Base-by-base conservation (phyloP, 64 coral and sea anemone genomes). In the Porites lutea region DNA sequence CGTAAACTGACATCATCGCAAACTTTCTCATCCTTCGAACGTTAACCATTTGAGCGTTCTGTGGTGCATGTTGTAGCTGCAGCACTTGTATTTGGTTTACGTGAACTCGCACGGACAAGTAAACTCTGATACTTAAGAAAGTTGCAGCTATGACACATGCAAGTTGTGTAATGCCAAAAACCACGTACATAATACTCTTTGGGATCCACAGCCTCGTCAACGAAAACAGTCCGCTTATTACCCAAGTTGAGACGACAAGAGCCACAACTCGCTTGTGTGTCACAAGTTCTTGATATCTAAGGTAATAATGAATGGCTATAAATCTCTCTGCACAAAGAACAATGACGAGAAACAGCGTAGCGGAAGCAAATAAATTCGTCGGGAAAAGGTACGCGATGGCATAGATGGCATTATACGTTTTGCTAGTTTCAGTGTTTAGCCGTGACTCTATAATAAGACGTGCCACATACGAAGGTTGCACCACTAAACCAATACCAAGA, bases 321-420 rank as follows among this genome's bases (percentile, higher is more conserved):
- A 78, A 78, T 55, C 75, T 78, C 50, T 78, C 75, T 9, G 48
- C 75, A 57, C 49, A 55, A 0, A 78, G 75, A 55, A n/a, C 75
- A 14, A 50, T 23, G 50, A 78, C 3, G 11, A 19, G 8, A 13
- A 78, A 78, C 8, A 78, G 23, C 52, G 75, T 55, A 55, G 75
- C 50, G 3, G n/a, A 21, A 22, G 50, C 21, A 51, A 78, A 78
- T 16, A 55, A 78, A n/a, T 20, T 78, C 19, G 11, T 23, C 1
- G 18, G 9, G 3, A 78, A 8, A n/a, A 51, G 19, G 57, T 16
- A 78, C 9, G 50, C 75, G n/a, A 51, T 57, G n/a, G n/a, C n/a
- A 23, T 53, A 53, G 6, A 15, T 20, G 1, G 20, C 20, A 57
- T 51, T 22, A 3, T 6, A 54, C 8, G 52, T n/a, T 20, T n/a